phyloP scores from a whole-genome alignment of 2,888 invertebrate species.

The Tortrix viridana region DNA sequence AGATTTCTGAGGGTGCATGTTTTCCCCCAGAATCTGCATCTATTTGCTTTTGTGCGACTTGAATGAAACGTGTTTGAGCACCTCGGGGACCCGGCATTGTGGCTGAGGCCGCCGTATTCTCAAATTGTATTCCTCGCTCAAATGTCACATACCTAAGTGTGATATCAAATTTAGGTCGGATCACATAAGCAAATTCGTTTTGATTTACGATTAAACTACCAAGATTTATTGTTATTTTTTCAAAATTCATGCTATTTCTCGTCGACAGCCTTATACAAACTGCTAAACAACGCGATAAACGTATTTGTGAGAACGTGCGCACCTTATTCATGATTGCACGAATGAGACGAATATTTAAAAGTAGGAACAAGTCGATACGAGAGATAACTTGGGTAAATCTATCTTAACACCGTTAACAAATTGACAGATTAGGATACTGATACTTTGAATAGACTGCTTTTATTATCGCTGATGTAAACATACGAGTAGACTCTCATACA shows the following conservation, averaged over 20 bases:
- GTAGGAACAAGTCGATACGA: constrained; percentile 20
- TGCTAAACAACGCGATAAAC: no score
- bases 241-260: no score
- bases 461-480: no score
- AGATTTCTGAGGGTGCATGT: background rate
- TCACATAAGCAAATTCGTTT: background rate
- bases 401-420: no score
- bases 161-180: constrained; percentile 9
- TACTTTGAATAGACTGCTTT: no score
- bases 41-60: constrained; percentile 13
- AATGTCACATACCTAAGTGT: constrained; percentile 12
- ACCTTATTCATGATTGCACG: constrained; percentile 31
- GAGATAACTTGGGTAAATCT: constrained; percentile 12
- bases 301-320: constrained; percentile 7
- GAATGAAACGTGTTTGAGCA: constrained; percentile 17
- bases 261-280: no score
- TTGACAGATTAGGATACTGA: no score
- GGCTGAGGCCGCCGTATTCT: constrained; percentile 10
- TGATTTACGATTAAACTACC: background rate
- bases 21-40: constrained; percentile 8
- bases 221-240: no score
- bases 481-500: no score
- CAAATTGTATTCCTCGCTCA: constrained; percentile 13
- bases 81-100: constrained; percentile 10
- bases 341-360: constrained; percentile 28